Base-by-base conservation (phyloP, 2,113 vertebrate genomes). In the Amblyopsis rosae region DNA sequence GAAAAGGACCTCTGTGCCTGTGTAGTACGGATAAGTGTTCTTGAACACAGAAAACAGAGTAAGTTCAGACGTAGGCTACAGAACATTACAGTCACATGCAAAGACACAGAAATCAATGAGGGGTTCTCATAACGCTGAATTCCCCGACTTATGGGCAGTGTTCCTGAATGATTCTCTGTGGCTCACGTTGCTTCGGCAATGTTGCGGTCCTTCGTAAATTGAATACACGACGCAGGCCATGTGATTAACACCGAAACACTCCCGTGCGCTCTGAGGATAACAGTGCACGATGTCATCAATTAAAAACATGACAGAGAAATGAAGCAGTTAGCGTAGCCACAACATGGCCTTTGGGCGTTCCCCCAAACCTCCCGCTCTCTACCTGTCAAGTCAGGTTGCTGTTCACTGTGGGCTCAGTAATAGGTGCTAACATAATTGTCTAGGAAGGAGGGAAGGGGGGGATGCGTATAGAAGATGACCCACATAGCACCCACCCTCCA, bases 401-500 rank as follows among this genome's bases (percentile, higher is more conserved):
- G 32, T 41, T 67, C 59, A 65, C n/a, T 19, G 50, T 65, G 64
- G 64, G 49, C 54, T 75, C 50, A 60, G 59, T 60, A 46, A 32
- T 57, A 64, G 48, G 41, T 55, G 26, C 26, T 16, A 9, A 9
- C 26, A 19, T 55, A 19, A 54, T 51, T 10, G 17, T 68, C 16
- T 61, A 7, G 41, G 2, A 58, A 35, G 59, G 16, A 2, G 57
- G 0, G 17, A 19, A 6, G 51, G 57, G 19, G 3, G 41, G 15
- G 59, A 35, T 47, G 51, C 19, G 32, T 19, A 32, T 59, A 66
- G 15, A 72, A 66, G 61, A 80, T 11, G 57, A 74, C 82, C 82
- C 73, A 78, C 77, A 74, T 76, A 73, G 59, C 66, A 69, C 66
- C 73, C 64, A 54, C 75, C 62, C 75, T 70, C 62, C 57, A 75